Conservation (phyloP, 2,113 vertebrate species). For the Vidua chalybeata region DNA sequence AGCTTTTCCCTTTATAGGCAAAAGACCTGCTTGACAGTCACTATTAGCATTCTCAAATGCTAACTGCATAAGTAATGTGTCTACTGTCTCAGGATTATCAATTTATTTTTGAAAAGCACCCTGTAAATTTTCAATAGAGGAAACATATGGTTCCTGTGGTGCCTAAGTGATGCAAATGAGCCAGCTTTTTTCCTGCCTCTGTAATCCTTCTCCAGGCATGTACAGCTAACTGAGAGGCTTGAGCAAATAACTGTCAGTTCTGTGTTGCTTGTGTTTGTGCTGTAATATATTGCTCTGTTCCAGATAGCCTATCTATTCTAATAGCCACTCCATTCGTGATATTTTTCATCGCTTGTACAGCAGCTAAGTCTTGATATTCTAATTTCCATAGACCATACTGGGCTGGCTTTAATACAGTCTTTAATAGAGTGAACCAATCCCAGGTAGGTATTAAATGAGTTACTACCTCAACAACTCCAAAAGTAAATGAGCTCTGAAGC, state of each 20-base stretch:
- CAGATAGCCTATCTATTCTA: background rate
- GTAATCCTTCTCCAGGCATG: background rate
- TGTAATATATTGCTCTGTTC: background rate
- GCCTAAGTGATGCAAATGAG: background rate
- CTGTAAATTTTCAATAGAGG: background rate
- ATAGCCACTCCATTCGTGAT: background rate
- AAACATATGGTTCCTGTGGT: background rate
- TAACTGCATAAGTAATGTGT: background rate
- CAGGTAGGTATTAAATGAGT: background rate
- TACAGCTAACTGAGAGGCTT: background rate
- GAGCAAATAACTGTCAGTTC: background rate
- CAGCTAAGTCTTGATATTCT: background rate
- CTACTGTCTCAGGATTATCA: background rate
- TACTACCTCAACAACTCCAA: background rate
- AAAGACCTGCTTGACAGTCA: background rate
- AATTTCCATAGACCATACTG: background rate
- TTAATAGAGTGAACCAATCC: background rate
- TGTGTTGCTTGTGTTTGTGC: background rate
- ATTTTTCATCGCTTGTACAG: background rate
- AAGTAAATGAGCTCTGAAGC: background rate
- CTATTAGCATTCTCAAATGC: background rate
- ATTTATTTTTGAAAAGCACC: background rate
- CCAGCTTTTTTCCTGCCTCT: background rate
- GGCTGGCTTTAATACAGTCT: background rate
- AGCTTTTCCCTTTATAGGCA: background rate